These are phyloP conservation scores for Hydrocynus forskahlii DNA, from an alignment of 2,797 vertebrate species.

Conservation along the genomic window DNA sequence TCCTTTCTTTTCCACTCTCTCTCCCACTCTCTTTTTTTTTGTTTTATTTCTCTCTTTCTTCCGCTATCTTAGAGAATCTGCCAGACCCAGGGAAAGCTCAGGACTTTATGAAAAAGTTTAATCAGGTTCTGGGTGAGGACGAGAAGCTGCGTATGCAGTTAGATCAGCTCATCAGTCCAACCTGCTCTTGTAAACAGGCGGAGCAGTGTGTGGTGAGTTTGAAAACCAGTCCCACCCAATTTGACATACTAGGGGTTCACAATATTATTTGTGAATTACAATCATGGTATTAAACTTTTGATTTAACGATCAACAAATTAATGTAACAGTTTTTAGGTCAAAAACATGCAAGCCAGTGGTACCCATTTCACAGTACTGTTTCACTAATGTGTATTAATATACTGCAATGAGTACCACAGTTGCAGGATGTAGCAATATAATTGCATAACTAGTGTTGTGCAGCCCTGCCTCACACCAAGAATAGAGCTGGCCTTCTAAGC, in stretches of 20 bases:
- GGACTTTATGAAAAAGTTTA: constrained; percentile 99
- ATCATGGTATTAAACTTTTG: too few relatives aligned
- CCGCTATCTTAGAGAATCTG: constrained; percentile 85
- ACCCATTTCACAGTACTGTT: too few relatives aligned
- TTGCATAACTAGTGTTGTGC: background rate
- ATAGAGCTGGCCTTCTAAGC: background rate
- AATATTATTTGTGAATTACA: background rate
- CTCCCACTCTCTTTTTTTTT: background rate
- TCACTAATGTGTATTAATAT: too few relatives aligned
- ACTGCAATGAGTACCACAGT: too few relatives aligned
- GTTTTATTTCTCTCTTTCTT: too few relatives aligned
- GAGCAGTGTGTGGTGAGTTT: constrained; percentile 96
- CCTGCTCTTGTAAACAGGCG: constrained; percentile 98
- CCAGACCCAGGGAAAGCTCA: constrained; percentile 98
- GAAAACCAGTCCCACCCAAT: background rate
- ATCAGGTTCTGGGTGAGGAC: constrained; percentile 96
- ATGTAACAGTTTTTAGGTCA: too few relatives aligned
- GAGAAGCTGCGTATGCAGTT: constrained; percentile 93
- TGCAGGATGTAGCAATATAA: too few relatives aligned
- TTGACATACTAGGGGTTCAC: background rate
- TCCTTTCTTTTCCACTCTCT: background rate
- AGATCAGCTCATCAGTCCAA: constrained; percentile 93
- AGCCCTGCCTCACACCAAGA: background rate
- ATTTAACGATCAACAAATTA: too few relatives aligned
- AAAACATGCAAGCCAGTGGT: too few relatives aligned